These are phyloP conservation scores for Gadopsis bispinosus DNA, from an alignment of 2,797 vertebrate species.

Conservation along the genomic window DNA sequence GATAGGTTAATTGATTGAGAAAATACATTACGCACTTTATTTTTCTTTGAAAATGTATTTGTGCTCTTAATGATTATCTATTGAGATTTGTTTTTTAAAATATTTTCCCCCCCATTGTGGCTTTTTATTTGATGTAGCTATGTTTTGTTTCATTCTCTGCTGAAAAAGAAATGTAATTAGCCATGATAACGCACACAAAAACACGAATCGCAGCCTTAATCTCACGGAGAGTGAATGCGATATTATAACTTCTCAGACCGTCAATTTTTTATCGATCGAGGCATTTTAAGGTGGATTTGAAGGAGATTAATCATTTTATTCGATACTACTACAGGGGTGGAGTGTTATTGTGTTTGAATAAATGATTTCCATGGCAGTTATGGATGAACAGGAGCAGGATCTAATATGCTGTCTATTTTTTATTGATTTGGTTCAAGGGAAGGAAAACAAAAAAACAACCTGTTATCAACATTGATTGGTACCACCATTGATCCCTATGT, in stretches of 20 bases:
- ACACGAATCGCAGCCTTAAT: conserved; percentile 19
- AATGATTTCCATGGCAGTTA: conserved; percentile 69
- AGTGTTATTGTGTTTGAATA: conserved; percentile 68
- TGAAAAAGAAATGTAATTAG: background rate
- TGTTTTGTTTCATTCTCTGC: conserved; percentile 2
- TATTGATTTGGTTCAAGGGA: conserved; percentile 64
- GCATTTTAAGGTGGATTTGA: conserved; percentile 60
- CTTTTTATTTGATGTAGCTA: background rate
- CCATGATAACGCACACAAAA: background rate
- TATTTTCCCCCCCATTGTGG: background rate
- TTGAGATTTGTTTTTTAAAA: background rate
- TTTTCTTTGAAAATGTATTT: background rate
- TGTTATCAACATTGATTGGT: conserved; percentile 48
- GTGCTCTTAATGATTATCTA: background rate
- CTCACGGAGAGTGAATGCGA: conserved; percentile 5
- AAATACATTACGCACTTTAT: conserved; percentile 5
- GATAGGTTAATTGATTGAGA: background rate
- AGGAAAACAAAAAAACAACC: conserved; percentile 12
- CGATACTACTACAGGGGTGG: conserved; percentile 52
- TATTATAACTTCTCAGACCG: conserved; percentile 45
- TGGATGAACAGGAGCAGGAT: conserved; percentile 64
- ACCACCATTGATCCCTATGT: conserved; percentile 50
- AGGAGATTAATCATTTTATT: conserved; percentile 66
- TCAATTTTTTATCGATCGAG: conserved; percentile 51
- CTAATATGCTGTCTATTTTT: conserved; percentile 55